Evolutionary conservation across 2,888 invertebrate genomes (phyloP).

Genomic region (Anoncus sp.): DNA sequence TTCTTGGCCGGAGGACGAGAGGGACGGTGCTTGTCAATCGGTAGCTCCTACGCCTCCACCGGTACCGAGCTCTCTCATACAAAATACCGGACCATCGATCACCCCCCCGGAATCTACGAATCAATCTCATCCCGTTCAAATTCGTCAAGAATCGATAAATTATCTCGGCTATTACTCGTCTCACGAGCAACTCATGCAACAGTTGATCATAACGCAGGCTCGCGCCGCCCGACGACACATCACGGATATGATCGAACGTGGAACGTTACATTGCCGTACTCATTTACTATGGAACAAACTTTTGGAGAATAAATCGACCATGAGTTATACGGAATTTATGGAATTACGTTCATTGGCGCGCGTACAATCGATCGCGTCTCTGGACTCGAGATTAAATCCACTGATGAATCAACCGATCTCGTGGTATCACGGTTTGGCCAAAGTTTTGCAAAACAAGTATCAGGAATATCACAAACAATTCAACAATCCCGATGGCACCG

Average conservation of each 20-base stretch:
- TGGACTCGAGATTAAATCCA: constrained; percentile 86
- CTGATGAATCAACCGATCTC: constrained; percentile 86
- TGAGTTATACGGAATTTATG: constrained; percentile 87
- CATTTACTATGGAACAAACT: constrained; percentile 90
- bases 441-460: constrained; percentile 86
- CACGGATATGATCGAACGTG: constrained; percentile 86
- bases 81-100: constrained; percentile 58
- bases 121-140: constrained; percentile 77
- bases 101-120: constrained; percentile 56
- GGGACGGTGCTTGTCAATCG: constrained; percentile 56
- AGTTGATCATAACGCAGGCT: constrained; percentile 86
- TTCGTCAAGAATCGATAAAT: constrained; percentile 87
- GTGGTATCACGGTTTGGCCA: constrained; percentile 88
- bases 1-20: constrained; percentile 58
- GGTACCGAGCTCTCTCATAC: constrained; percentile 78
- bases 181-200: constrained; percentile 88
- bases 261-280: constrained; percentile 88
- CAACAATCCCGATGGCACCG: constrained; percentile 85
- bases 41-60: constrained; percentile 80
- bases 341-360: constrained; percentile 87
- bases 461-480: constrained; percentile 86
- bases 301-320: constrained; percentile 83
- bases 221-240: constrained; percentile 85
- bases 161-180: constrained; percentile 89
- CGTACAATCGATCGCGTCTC: constrained; percentile 85